A percentile compares a stretch with the other conserved stretches of the same genome.
Conservation (phyloP, 2,797 vertebrate species). For the Antrozous pallidus region DNA sequence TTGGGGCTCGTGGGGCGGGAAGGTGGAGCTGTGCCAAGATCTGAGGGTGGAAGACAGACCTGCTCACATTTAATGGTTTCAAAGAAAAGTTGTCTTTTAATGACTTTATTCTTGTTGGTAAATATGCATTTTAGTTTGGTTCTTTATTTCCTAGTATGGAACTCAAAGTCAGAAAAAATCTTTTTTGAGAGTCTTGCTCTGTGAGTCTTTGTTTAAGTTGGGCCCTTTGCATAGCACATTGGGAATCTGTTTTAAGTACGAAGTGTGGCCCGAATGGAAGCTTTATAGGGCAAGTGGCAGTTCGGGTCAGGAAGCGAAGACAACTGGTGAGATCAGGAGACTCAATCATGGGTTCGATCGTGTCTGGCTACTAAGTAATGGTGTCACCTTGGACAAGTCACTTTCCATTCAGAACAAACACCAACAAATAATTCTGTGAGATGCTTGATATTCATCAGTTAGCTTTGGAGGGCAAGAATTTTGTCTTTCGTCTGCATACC, state of each 20-base stretch:
- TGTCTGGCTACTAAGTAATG: background rate
- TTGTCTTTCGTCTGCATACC: background rate
- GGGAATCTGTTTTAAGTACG: background rate
- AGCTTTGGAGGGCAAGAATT: background rate
- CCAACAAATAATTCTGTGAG: background rate
- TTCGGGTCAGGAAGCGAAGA: background rate
- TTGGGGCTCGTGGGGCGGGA: background rate
- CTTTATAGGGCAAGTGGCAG: background rate
- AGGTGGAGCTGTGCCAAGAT: background rate
- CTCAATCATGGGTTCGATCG: background rate
- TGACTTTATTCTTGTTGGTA: background rate
- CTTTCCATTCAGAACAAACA: background rate
- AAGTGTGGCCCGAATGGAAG: background rate
- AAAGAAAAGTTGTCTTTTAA: background rate
- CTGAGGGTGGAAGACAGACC: background rate
- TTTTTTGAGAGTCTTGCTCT: background rate
- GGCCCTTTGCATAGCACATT: background rate
- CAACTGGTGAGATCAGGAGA: background rate
- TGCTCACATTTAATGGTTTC: background rate
- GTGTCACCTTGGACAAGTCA: background rate
- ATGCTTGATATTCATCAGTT: background rate
- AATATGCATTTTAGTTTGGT: slow-evolving; percentile 9
- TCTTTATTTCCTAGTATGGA: background rate
- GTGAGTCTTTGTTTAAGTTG: background rate
- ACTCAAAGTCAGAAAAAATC: background rate